phyloP scores from a whole-genome alignment of 53 echinoderm and acorn worm species.

The Paracentrotus lividus region DNA sequence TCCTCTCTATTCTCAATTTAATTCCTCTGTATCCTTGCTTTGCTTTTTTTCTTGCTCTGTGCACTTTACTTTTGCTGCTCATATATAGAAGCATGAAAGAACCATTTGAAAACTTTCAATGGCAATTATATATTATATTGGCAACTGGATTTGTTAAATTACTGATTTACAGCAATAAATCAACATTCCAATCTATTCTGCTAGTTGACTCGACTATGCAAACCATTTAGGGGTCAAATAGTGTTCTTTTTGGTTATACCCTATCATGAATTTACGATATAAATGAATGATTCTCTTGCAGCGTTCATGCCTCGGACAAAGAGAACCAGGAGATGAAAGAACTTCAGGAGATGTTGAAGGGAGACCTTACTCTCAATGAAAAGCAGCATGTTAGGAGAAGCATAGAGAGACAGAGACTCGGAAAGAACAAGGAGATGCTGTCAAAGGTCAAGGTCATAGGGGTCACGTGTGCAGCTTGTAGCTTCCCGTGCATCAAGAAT shows the following conservation, averaged over 20 bases:
- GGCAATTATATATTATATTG: not conserved
- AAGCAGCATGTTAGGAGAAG: slow-evolving; percentile 82
- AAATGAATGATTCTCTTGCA: slow-evolving; percentile 30
- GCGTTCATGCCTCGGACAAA: slow-evolving; percentile 96
- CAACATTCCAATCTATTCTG: too few relatives aligned
- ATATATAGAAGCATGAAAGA: too few relatives aligned
- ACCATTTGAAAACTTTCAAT: not conserved
- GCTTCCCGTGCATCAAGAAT: slow-evolving; percentile 89
- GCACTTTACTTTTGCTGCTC: too few relatives aligned
- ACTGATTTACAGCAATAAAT: too few relatives aligned
- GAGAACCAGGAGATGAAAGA: slow-evolving; percentile 90
- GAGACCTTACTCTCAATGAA: slow-evolving; percentile 85
- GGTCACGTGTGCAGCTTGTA: slow-evolving; percentile 98
- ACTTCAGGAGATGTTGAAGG: slow-evolving; percentile 92
- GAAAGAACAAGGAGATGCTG: slow-evolving; percentile 84
- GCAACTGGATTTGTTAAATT: too few relatives aligned
- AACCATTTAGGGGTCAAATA: too few relatives aligned
- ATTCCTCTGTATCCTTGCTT: too few relatives aligned
- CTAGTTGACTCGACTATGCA: too few relatives aligned
- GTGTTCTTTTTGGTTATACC: too few relatives aligned
- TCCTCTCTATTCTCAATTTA: not conserved
- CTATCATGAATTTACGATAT: not conserved
- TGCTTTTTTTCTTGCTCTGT: too few relatives aligned
- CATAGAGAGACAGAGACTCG: slow-evolving; percentile 89
- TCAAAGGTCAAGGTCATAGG: slow-evolving; percentile 90